Percentiles rank a stretch among this genome's conserved stretches.
Conservation (phyloP, 2,113 vertebrate species). For the Ictalurus punctatus region DNA sequence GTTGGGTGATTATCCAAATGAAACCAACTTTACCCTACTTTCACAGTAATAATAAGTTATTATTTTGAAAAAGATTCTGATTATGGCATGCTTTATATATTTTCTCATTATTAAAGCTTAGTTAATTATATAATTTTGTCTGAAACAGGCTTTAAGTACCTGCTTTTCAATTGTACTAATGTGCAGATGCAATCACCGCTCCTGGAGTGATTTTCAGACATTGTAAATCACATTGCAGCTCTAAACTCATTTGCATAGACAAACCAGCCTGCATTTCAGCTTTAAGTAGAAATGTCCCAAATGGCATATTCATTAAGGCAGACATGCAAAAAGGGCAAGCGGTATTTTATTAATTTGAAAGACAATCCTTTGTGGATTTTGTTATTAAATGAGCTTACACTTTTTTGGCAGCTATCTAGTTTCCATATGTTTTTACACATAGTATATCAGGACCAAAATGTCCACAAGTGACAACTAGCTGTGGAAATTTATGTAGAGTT, state of each 20-base stretch:
- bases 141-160: neutral
- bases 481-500: neutral
- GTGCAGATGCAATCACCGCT: neutral
- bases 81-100: neutral
- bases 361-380: neutral
- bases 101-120: neutral
- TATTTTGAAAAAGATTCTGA: neutral
- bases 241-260: neutral
- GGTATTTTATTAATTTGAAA: neutral
- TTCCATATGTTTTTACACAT: neutral
- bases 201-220: neutral
- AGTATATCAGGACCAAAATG: neutral
- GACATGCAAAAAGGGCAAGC: neutral
- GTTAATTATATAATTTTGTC: neutral
- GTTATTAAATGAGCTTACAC: neutral
- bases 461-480: neutral
- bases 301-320: neutral
- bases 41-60: neutral
- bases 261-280: neutral
- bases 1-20: neutral
- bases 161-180: neutral
- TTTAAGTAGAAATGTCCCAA: neutral
- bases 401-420: neutral
- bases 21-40: neutral
- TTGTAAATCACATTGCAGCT: neutral